Evolutionary conservation across 2,797 vertebrate genomes (phyloP).

Genomic region (Acrocephalus scirpaceus): DNA sequence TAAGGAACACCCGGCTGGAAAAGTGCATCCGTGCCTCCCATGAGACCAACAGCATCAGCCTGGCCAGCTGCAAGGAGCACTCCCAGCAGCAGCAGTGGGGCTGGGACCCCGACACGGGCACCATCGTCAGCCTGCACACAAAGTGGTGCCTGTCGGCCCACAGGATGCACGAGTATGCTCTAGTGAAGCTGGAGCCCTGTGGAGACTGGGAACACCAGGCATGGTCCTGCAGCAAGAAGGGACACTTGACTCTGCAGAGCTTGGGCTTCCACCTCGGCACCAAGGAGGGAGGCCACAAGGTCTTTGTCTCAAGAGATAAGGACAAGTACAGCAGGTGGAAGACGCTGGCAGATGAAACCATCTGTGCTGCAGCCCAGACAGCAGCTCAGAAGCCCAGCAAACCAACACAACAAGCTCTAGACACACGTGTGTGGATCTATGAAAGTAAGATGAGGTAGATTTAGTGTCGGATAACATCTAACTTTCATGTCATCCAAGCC

Average conservation of each 20-base stretch:
- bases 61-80: slow-evolving; percentile 71
- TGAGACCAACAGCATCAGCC: slow-evolving; percentile 50
- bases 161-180: slow-evolving; percentile 58
- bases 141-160: slow-evolving; percentile 80
- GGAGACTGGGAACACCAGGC: slow-evolving; percentile 69
- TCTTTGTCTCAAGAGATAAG: slow-evolving; percentile 82
- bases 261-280: slow-evolving; percentile 81
- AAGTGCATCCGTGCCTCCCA: slow-evolving; percentile 75
- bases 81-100: slow-evolving; percentile 79
- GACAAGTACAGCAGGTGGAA: slow-evolving; percentile 87
- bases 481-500: not conserved
- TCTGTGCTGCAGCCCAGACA: slow-evolving; percentile 73
- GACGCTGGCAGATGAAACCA: slow-evolving; percentile 73
- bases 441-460: slow-evolving; percentile 57
- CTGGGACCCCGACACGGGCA: slow-evolving; percentile 70
- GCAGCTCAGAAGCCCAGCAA: not conserved
- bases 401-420: not conserved
- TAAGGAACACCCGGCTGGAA: slow-evolving; percentile 81
- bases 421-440: not conserved
- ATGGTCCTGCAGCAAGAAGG: slow-evolving; percentile 87
- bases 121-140: slow-evolving; percentile 73
- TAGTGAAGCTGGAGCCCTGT: slow-evolving; percentile 78
- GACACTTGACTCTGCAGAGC: slow-evolving; percentile 79
- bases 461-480: not conserved
- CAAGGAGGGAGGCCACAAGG: slow-evolving; percentile 75